Evolutionary conservation across 1,140 invertebrate species (phyloP), one percentile per base, ranked within the genome.

Genomic region (Halesus radiatus): DNA sequence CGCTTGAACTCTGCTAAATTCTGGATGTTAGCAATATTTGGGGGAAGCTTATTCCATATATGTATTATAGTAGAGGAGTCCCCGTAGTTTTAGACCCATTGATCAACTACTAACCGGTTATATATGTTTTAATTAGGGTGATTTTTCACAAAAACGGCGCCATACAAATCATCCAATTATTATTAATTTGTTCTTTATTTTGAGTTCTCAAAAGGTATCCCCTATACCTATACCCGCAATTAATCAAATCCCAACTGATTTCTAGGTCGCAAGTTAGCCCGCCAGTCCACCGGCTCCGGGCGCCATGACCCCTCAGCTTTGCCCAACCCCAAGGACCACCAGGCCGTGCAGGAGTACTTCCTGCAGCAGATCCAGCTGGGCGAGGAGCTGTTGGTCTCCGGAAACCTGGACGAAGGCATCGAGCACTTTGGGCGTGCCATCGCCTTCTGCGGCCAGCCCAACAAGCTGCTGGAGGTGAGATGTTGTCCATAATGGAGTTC

Each of bases 401-500:
- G 97, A 62, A 95, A 98, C 83, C 87, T 98, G 78, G 96, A 98
- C 81, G 93, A 92, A 58, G 98, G 96, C 75, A 95, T 99, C 26
- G 97, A 99, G 86, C 98, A 99, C 89, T 92, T 99, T 79, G 94
- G 95, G 29, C 97, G 97, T 88, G 98, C 98, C 22, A 94, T 99
- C 26, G 95, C 97, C n/a, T 95, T 99, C 2, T 99, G 98, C 88
- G 96, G 96, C 22, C 97, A 99, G 86, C 97, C 97, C 0, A 94
- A 97, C 84, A 96, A 98, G 85, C 89, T 99, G 15, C 90, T 99
- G 22, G 94, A 96, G 88, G 92, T 93, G 84, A 85, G 37, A 37
- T 37, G 7, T 37, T 8, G 66, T 56, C 20, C 16, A 10, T 10
- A 53, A 53, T 53, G 52, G n/a, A 53, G n/a, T 16, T 53, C 8